These are phyloP conservation scores for Bufotes viridis DNA, from an alignment of 2,797 vertebrate genomes.

Conservation along the genomic window DNA sequence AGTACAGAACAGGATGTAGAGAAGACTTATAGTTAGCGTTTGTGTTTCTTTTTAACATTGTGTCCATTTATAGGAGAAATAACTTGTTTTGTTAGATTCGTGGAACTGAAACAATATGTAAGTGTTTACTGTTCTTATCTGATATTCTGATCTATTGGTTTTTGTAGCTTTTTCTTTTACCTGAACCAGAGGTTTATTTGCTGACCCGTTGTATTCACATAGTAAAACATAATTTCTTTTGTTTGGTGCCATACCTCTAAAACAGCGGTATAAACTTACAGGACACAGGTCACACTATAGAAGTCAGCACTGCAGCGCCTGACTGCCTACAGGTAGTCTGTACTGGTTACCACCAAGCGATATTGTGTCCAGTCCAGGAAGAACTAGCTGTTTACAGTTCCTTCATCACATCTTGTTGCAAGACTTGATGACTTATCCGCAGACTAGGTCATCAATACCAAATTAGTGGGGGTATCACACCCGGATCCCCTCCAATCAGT, in stretches of 20 bases:
- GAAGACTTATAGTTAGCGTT: no score
- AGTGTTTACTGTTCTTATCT: background rate
- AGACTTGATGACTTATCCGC: no score
- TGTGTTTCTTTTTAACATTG: no score
- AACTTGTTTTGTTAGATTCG: background rate
- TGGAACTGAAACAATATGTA: background rate
- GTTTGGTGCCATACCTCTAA: background rate
- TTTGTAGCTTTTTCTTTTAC: background rate
- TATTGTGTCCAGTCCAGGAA: background rate
- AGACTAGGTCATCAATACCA: no score
- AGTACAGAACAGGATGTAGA: no score
- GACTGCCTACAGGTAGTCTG: background rate
- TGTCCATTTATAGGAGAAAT: no score
- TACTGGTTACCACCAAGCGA: background rate
- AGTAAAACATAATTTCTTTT: constrained; percentile 28
- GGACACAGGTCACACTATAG: background rate
- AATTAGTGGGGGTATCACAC: no score
- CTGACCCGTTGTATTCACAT: constrained; percentile 7
- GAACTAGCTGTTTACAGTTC: background rate
- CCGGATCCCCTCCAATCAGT: no score
- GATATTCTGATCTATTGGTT: constrained; percentile 30
- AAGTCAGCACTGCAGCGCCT: background rate
- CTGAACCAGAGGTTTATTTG: constrained; percentile 20
- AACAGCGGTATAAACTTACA: background rate
- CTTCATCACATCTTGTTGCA: background rate